Base-by-base conservation (phyloP, 2,797 vertebrate genomes). In the Sorex maritimensis region DNA sequence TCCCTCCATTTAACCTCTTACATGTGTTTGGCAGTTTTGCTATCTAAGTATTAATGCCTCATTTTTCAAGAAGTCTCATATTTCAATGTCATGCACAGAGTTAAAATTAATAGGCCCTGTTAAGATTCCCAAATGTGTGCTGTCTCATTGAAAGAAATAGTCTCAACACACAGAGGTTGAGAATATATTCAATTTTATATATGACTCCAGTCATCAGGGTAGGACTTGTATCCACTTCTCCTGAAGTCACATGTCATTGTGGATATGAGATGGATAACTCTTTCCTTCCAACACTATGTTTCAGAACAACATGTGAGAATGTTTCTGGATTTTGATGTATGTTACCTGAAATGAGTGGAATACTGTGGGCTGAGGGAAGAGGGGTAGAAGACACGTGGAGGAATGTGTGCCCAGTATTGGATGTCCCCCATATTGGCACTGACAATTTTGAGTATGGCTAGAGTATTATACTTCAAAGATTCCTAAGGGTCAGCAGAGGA, bases 1-100 rank as follows among this genome's bases (percentile, higher is more conserved):
- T 71, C 26, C 17, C 1, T 80, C 67, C 24, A 46, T 9, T 24
- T 24, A 61, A 28, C 67, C 38, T 46, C 15, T 5, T 41, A 41
- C 23, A 21, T 44, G 21, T 34, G 49, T 90, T 83, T 78, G 44
- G n/a, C 8, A 67, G 24, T 90, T 90, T 78, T 80, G 55, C 9
- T 30, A 4, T 65, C 67, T 19, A 82, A 24, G 44, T 85, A 21
- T 14, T 58, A 90, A 74, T 65, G 82, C 15, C 23, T 84, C 34
- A 65, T 88, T 26, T 80, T n/a, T 92, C 52, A 23, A 82, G 41
- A 93, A 79, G 82, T 93, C 75, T 88, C 28, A 8, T 44, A 72
- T 15, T 77, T 30, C 9, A 24, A 55, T 67, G 34, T 81, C 92
- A 23, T 85, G 68, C 58, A 61, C 79, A 65, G 68, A 74, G 2